Evolutionary conservation across 2,888 invertebrate genomes (phyloP), one percentile per base, ranked within the genome.

Genomic region (Isoperla grammatica): DNA sequence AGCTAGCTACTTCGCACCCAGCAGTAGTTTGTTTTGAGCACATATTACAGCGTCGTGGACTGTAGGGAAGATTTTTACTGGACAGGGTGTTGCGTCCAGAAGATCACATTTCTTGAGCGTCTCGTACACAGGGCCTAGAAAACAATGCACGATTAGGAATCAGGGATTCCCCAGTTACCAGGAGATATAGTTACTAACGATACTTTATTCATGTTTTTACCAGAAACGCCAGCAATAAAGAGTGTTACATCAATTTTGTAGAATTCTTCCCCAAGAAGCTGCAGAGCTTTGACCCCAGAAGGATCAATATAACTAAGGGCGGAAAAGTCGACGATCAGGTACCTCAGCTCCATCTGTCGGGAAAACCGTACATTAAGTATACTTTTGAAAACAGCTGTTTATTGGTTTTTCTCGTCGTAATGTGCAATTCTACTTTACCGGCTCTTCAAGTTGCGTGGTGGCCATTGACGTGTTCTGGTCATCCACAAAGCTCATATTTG

Each of bases 21-120:
- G 29, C 4, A 29, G 29, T 29, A 53, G 9, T 29, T 40, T 50
- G 29, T 19, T 29, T 46, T 68, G 65, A 50, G 64, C 61, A 59
- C 63, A 68, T n/a, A 66, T 59, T 11, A 87, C 84, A 0, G 87
- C 86, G 70, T 87, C 87, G 69, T 86, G 85, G 0, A 86, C 80
- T 0, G 86, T 85, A 0, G 87, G 86, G 70, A 86, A 87, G 13
- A 82, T 81, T 57, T 78, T 78, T 65, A 85, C 74, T 29, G 78
- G 76, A 12, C 79, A 75, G 35, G 40, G 17, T 8, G 20, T 29
- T 9, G 77, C 73, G 53, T 80, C 80, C 35, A 68, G 64, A 2
- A 67, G 57, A 29, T 63, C 64, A 57, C 68, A 66, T 53, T 64
- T 65, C 39, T 62, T 61, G 13, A 69, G 55, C 58, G 45, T 84